Conservation (phyloP, 2,888 invertebrate genomes). For the Coenonympha glycerion region DNA sequence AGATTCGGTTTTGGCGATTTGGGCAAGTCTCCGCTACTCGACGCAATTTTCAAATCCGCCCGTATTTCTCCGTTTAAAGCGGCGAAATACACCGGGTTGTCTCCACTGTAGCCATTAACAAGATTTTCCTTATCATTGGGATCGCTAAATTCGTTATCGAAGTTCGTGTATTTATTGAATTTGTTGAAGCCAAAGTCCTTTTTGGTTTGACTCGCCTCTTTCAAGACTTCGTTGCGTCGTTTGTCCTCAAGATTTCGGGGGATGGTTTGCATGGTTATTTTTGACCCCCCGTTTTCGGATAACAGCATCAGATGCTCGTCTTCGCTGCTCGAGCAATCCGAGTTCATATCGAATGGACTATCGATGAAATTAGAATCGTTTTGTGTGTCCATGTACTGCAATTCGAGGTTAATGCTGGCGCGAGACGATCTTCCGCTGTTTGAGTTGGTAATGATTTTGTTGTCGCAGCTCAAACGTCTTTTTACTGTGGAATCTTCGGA, state of each 20-base stretch:
- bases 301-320: slow-evolving; percentile 68
- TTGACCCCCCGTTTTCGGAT: slow-evolving; percentile 65
- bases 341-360: slow-evolving; percentile 52
- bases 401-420: slow-evolving; percentile 60
- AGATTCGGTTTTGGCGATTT: slow-evolving; percentile 51
- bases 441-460: slow-evolving; percentile 51
- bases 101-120: slow-evolving; percentile 54
- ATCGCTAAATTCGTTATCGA: slow-evolving; percentile 69
- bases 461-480: slow-evolving; percentile 65
- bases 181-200: slow-evolving; percentile 59
- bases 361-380: slow-evolving; percentile 53
- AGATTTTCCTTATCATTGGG: slow-evolving; percentile 66
- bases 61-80: slow-evolving; percentile 61
- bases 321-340: slow-evolving; percentile 69
- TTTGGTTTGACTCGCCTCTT: slow-evolving; percentile 58
- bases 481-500: slow-evolving; percentile 65
- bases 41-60: slow-evolving; percentile 41
- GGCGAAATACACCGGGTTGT: slow-evolving; percentile 65
- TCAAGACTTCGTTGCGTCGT: slow-evolving; percentile 55
- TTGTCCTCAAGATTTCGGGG: slow-evolving; percentile 44
- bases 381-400: slow-evolving; percentile 56
- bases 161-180: slow-evolving; percentile 62
- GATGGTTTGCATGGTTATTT: slow-evolving; percentile 67
- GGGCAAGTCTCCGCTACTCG: slow-evolving; percentile 33
- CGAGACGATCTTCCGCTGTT: slow-evolving; percentile 58